Conservation (phyloP, 1,140 invertebrate genomes). For the Centruroides vittatus region DNA sequence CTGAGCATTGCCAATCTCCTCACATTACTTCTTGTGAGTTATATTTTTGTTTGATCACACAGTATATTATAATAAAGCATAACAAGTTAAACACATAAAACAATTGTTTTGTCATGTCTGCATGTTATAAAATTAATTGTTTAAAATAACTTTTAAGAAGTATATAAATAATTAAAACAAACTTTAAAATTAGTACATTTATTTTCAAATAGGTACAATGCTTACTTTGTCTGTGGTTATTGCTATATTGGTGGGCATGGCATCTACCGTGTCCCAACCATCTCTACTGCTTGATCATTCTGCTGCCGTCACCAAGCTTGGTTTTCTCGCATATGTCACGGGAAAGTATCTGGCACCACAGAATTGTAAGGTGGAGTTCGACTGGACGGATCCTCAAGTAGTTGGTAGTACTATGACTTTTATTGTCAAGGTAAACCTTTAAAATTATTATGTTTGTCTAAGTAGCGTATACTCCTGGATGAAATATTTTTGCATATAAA, state of each 20-base stretch:
- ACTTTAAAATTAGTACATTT: too few species aligned
- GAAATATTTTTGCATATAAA: too few species aligned
- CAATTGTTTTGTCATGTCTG: too few species aligned
- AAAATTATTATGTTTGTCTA: not conserved
- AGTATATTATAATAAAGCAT: too few species aligned
- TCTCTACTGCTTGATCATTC: constrained; percentile 1
- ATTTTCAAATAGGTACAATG: not conserved
- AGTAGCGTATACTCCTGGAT: not conserved
- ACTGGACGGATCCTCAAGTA: constrained; percentile 71
- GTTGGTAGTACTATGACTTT: constrained; percentile 84
- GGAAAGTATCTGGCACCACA: constrained; percentile 76
- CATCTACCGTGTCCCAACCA: constrained; percentile 12
- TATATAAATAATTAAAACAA: too few species aligned
- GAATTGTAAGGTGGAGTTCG: constrained; percentile 66
- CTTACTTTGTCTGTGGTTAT: constrained; percentile 5
- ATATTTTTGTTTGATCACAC: too few species aligned
- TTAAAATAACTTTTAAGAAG: too few species aligned
- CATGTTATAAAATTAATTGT: too few species aligned
- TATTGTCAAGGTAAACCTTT: constrained; percentile 47
- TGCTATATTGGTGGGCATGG: constrained; percentile 12
- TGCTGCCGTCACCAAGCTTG: constrained; percentile 46
- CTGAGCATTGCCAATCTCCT: too few species aligned
- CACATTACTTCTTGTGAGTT: too few species aligned
- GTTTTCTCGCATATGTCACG: constrained; percentile 75
- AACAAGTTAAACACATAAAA: too few species aligned